phyloP scores from a whole-genome alignment of 2,797 vertebrate species.

The Gymnocypris eckloni region DNA sequence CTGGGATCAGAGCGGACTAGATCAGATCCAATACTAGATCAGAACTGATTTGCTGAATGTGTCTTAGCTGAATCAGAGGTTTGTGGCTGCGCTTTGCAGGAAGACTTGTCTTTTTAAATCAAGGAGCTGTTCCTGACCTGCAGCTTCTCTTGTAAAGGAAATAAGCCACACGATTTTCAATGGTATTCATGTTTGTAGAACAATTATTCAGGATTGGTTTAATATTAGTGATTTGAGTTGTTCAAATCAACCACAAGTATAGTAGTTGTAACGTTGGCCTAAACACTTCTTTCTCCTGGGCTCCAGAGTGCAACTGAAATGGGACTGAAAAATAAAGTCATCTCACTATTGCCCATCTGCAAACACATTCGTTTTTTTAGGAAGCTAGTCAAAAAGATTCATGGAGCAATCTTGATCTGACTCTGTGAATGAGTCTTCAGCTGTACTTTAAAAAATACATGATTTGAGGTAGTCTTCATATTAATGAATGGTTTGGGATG shows the following conservation, averaged over 20 bases:
- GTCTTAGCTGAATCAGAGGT: slow-evolving; percentile 19
- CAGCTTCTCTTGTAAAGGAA: slow-evolving; percentile 31
- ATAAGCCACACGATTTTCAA: background rate
- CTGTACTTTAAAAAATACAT: background rate
- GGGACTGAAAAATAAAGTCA: background rate
- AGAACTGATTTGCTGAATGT: slow-evolving; percentile 35
- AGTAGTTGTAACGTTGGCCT: background rate
- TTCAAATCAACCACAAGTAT: background rate
- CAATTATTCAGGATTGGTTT: background rate
- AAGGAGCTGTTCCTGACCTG: slow-evolving; percentile 63
- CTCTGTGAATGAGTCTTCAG: background rate
- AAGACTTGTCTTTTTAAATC: slow-evolving; percentile 54
- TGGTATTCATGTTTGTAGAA: background rate
- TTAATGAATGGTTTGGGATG: background rate
- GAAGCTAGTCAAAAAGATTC: background rate
- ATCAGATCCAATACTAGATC: slow-evolving; percentile 22
- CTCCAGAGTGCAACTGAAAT: background rate
- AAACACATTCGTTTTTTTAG: background rate
- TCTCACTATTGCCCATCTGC: background rate
- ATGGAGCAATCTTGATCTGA: background rate
- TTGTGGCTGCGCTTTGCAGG: slow-evolving; percentile 14
- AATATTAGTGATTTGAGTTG: background rate
- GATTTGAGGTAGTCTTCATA: background rate
- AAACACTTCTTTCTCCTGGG: background rate
- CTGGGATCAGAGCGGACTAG: background rate